phyloP scores from a whole-genome alignment of 2,797 vertebrate species.

The Acipenser ruthenus region DNA sequence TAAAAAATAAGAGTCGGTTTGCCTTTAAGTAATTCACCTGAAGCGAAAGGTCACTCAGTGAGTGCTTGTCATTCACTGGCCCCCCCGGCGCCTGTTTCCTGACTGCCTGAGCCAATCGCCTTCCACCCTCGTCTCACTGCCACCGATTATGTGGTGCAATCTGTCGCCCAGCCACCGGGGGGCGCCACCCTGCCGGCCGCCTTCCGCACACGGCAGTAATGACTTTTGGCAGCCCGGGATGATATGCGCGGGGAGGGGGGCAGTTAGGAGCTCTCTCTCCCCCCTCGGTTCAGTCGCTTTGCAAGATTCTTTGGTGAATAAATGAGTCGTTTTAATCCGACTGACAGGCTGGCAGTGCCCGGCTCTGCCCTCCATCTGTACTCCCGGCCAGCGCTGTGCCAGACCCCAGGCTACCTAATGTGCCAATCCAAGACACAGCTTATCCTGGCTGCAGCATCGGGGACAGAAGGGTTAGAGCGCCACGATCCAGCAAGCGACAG shows the following conservation, averaged over 20 bases:
- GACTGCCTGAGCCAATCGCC: conserved; percentile 85
- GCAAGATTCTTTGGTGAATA: conserved; percentile 97
- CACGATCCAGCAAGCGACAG: conserved; percentile 62
- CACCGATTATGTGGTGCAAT: conserved; percentile 91
- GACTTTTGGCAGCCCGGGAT: conserved; percentile 90
- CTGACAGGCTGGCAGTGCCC: conserved; percentile 99
- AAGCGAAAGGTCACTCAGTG: conserved; percentile 66
- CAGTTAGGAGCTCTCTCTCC: conserved; percentile 64
- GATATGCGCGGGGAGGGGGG: conserved; percentile 49
- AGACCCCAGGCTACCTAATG: conserved; percentile 80
- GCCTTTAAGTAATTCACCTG: conserved; percentile 58
- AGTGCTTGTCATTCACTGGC: conserved; percentile 59
- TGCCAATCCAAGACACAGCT: conserved; percentile 75
- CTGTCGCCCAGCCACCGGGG: conserved; percentile 91
- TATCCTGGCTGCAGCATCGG: conserved; percentile 73
- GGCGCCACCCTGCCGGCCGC: conserved; percentile 88
- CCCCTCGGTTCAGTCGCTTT: conserved; percentile 87
- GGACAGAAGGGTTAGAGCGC: conserved; percentile 76
- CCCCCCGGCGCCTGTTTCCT: conserved; percentile 82
- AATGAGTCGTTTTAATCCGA: conserved; percentile 99
- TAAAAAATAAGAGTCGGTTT: conserved; percentile 48
- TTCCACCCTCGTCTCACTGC: conserved; percentile 76
- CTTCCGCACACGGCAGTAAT: conserved; percentile 95
- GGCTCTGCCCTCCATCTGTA: conserved; percentile 98
- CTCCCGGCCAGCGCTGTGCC: conserved; percentile 85